A percentile compares a stretch with the other conserved stretches of the same genome.
Conservation (phyloP, 1,140 invertebrate genomes). For the Aricia agestis region DNA sequence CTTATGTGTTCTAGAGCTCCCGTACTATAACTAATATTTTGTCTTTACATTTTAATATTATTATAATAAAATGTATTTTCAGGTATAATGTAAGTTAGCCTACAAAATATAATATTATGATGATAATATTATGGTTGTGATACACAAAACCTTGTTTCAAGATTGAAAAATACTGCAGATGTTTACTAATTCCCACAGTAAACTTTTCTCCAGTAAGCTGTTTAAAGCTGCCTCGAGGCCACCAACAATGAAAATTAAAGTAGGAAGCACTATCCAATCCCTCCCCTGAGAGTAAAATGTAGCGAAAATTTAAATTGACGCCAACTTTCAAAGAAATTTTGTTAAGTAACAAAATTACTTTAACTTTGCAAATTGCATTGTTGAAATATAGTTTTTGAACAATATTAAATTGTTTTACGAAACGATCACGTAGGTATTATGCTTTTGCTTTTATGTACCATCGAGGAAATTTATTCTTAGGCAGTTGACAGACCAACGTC, state of each 20-base stretch:
- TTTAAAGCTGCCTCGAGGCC: background rate
- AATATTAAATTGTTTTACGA: background rate
- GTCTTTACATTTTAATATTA: too few relatives aligned
- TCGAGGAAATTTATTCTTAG: too few relatives aligned
- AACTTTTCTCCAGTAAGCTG: background rate
- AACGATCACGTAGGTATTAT: background rate
- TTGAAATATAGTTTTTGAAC: background rate
- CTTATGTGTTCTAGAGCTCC: too few relatives aligned
- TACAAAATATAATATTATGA: too few relatives aligned
- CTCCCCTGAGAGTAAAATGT: background rate
- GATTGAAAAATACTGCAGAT: background rate
- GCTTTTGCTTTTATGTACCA: too few relatives aligned
- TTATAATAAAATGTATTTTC: too few relatives aligned
- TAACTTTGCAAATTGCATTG: background rate
- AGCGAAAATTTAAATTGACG: conserved; percentile 13
- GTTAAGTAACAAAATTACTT: background rate
- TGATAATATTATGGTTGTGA: too few relatives aligned
- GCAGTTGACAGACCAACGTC: too few relatives aligned
- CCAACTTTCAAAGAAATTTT: conserved; percentile 1
- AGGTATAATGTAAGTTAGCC: too few relatives aligned
- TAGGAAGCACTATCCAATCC: background rate
- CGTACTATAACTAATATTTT: too few relatives aligned
- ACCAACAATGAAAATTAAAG: conserved; percentile 11
- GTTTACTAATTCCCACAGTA: background rate
- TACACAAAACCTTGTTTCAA: background rate